These are phyloP conservation scores for Podarcis muralis DNA, from an alignment of 2,113 vertebrate species.

Conservation along the genomic window DNA sequence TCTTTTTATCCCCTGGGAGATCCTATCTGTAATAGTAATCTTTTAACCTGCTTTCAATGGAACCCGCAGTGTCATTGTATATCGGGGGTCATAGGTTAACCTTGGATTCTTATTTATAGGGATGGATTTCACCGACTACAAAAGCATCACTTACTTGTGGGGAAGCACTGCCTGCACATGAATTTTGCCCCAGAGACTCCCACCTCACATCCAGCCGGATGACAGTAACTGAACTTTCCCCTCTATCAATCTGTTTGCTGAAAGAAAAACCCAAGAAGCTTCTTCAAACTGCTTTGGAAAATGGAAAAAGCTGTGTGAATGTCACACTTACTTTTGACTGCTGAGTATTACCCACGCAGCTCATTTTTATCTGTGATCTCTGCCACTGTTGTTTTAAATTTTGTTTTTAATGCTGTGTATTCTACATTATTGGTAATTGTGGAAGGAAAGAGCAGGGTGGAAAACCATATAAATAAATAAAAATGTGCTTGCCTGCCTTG, in stretches of 20 bases:
- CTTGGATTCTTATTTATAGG: neutral
- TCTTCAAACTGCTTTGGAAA: neutral
- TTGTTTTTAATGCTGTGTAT: no score
- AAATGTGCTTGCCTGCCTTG: no score
- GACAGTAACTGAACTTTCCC: neutral
- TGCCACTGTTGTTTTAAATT: no score
- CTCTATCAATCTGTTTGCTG: neutral
- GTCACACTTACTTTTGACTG: neutral
- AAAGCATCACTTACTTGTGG: neutral
- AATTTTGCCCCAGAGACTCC: neutral
- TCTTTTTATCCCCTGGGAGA: conserved; percentile 37
- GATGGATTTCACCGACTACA: conserved; percentile 25
- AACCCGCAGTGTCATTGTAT: conserved; percentile 20
- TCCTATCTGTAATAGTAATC: conserved; percentile 23
- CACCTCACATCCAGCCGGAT: conserved; percentile 9
- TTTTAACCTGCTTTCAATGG: conserved; percentile 39
- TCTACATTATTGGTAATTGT: no score
- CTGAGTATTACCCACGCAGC: no score
- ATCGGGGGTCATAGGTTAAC: neutral
- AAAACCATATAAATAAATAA: no score
- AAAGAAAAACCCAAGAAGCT: neutral
- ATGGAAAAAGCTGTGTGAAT: neutral
- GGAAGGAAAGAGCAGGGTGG: no score
- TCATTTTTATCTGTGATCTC: no score
- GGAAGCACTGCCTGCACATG: neutral